Base-by-base conservation (phyloP, 2,113 vertebrate genomes). In the Gopherus flavomarginatus region DNA sequence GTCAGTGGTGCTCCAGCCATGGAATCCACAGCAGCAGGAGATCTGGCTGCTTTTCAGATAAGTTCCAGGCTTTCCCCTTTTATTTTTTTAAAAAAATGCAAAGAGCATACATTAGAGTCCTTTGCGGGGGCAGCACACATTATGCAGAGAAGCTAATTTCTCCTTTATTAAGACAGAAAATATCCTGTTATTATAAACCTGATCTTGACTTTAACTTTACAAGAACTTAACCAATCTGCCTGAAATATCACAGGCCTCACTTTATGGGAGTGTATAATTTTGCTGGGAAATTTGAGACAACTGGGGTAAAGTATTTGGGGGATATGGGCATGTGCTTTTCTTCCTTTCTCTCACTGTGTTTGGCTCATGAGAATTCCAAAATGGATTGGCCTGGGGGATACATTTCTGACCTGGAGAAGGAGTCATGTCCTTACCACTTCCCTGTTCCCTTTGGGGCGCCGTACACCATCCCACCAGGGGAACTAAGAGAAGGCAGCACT, bases 71-170 rank as follows among this genome's bases (percentile, higher is more conserved):
- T 83, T 16, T 86, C 7, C 0, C 10, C 81, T 87, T 91, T 84
- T 59, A 57, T 50, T 52, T 27, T 81, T 72, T 75, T 56, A 11
- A 38, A 8, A 69, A 52, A 81, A 69, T 56, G 7, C 11, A 80
- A 91, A 22, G 8, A 42, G 22, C 13, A 2, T 3, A 16, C 85
- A 54, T 81, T 72, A 86, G 72, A 86, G 78, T 35, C 38, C 27
- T 87, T 81, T 85, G 77, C 54, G 81, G 24, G 85, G 87, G 93
- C 86, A 95, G 75, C 79, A 95, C 3, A 19, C n/a, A 31, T 84
- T 92, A 84, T 10, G 83, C 49, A 86, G 49, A 24, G 26, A 95
- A 89, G 69, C 12, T 77, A 93, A 80, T 84, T 82, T 87, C 85
- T 82, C 9, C 26, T 59, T 7, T 91, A 44, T 85, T 85, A 90